Evolutionary conservation across 1,140 invertebrate genomes (phyloP), one percentile per base, ranked within the genome.

Genomic region (Tetragnatha versicolor): DNA sequence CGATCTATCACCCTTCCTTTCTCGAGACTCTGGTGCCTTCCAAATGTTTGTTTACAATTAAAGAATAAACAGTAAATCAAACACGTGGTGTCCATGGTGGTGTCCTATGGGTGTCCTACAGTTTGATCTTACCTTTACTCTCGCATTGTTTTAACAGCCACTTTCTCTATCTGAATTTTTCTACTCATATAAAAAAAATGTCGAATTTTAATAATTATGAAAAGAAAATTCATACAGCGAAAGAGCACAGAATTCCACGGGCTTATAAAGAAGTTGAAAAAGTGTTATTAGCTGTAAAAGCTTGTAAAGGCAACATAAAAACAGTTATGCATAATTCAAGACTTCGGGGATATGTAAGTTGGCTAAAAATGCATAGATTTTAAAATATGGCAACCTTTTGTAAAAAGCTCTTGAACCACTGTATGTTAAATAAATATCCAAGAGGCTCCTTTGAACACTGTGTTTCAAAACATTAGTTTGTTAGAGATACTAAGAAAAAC

Each of bases 261-360:
- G 86, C 93, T 83, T 95, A 93, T 84, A 93, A 92, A 88, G 83
- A 88, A 79, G 89, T 90, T 25, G 89, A 91, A 2, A 89, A 89
- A 84, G 89, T 93, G 70, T 85, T 92, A 31, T 88, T 90, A 84
- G 84, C 89, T 83, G 90, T 92, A 17, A 85, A 88, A 68, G 90
- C 91, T 69, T 88, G 92, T 83, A 89, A 90, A 80, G 90, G 87
- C 47, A 92, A 91, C 79, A 84, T 94, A 0, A 94, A 94, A 87
- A 86, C 47, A 25, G 29, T 53, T 5, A 10, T 69, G 17, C 20
- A 53, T 37, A 69, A 69, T 53, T 33, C 66, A 25, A 69, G 45
- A 25, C 29, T 69, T 3, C 66, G 63, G 29, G 63, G 63, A 29
- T 2, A 45, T 0, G 47, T 53, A 69, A 69, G 66, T 39, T 33